Evolutionary conservation across 2,797 vertebrate genomes (phyloP).

Genomic region (Vipera ursinii): DNA sequence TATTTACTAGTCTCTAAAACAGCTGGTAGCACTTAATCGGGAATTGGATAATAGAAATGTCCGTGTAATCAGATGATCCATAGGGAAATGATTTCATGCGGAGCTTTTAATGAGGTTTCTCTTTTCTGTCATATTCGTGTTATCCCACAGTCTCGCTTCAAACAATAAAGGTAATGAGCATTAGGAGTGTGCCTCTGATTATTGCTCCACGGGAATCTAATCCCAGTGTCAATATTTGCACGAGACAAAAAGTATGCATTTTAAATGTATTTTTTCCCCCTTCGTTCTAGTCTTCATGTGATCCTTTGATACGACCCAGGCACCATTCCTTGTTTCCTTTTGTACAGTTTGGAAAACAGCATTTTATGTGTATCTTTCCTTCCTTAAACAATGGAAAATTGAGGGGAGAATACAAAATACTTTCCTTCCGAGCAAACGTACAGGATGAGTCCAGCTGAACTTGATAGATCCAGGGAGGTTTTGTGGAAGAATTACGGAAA

Average conservation of each 20-base stretch:
- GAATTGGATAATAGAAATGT: slow-evolving; percentile 29
- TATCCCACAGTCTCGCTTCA: neutral
- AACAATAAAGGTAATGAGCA: slow-evolving; percentile 13
- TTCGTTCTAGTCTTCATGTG: neutral
- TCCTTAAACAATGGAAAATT: neutral
- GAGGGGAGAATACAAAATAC: no score
- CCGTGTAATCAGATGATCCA: slow-evolving; percentile 25
- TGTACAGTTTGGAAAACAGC: neutral
- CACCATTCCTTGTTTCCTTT: neutral
- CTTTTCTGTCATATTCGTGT: slow-evolving; percentile 17
- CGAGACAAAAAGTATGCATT: neutral
- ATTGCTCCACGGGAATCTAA: slow-evolving; percentile 21
- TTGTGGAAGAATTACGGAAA: neutral
- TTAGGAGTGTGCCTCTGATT: neutral
- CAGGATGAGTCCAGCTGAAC: neutral
- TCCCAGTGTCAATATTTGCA: slow-evolving; percentile 27
- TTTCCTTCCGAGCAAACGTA: neutral
- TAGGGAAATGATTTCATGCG: slow-evolving; percentile 30
- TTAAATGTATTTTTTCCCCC: neutral
- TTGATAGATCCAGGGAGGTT: neutral
- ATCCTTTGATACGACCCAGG: neutral
- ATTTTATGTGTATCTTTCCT: neutral
- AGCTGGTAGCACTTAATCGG: slow-evolving; percentile 33
- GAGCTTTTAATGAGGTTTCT: slow-evolving; percentile 30
- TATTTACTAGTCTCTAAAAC: slow-evolving; percentile 29